These are phyloP conservation scores for Urocyon cinereoargenteus DNA, from an alignment of 2,797 vertebrate species.

Conservation along the genomic window DNA sequence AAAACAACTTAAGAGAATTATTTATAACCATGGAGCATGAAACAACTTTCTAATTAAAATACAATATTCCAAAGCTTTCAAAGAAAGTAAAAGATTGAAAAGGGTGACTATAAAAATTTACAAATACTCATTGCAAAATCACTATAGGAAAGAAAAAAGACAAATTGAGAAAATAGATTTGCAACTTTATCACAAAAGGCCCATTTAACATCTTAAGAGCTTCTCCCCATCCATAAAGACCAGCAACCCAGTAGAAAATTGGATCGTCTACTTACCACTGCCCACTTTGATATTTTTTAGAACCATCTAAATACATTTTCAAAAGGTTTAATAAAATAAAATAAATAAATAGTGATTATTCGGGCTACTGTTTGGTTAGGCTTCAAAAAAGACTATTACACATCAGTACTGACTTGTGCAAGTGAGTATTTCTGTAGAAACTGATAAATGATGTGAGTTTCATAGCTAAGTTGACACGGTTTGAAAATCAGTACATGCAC, in stretches of 20 bases:
- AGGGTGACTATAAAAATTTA: background rate
- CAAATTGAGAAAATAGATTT: conserved; percentile 3
- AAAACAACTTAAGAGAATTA: background rate
- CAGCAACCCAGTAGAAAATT: background rate
- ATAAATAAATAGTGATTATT: background rate
- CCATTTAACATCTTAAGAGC: background rate
- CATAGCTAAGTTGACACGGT: background rate
- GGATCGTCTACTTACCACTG: background rate
- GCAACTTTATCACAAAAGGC: background rate
- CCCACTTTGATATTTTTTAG: background rate
- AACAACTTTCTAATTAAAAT: background rate
- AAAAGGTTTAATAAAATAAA: background rate
- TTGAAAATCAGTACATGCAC: background rate
- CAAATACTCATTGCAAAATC: background rate
- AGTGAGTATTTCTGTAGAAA: background rate
- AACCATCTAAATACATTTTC: background rate
- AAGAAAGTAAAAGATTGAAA: background rate
- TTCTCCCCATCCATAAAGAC: background rate
- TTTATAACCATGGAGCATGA: background rate
- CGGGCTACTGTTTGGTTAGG: background rate
- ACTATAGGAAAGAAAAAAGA: background rate
- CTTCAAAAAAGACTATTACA: background rate
- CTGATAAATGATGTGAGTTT: background rate
- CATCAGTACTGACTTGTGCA: background rate
- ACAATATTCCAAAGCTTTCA: background rate